These are phyloP conservation scores for Siphonodentalium dalli DNA, from an alignment of 2,888 invertebrate genomes.

Conservation along the genomic window DNA sequence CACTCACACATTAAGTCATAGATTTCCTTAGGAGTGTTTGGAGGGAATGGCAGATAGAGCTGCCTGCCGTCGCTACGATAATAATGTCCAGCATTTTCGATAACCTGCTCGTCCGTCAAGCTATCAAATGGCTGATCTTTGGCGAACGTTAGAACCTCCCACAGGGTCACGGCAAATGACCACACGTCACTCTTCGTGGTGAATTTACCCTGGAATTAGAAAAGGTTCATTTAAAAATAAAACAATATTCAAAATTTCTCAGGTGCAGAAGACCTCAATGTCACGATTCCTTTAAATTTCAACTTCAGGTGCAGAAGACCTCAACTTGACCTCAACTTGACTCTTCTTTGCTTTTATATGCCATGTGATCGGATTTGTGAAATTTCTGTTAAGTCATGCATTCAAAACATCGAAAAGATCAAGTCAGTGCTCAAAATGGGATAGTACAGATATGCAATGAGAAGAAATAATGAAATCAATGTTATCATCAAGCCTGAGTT, in stretches of 20 bases:
- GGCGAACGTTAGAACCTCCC: slow-evolving; percentile 84
- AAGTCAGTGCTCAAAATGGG: too few relatives aligned
- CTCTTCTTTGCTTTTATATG: background rate
- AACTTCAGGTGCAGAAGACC: background rate
- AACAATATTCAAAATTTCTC: background rate
- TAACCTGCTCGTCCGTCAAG: slow-evolving; percentile 78
- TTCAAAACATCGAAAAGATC: too few relatives aligned
- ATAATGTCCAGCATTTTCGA: slow-evolving; percentile 80
- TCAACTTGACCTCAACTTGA: background rate
- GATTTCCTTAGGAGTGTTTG: slow-evolving; percentile 83
- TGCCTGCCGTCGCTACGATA: slow-evolving; percentile 76
- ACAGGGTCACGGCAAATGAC: slow-evolving; percentile 87
- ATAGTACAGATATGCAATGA: too few relatives aligned
- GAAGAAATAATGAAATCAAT: too few relatives aligned
- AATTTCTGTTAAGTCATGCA: background rate
- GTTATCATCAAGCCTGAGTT: too few relatives aligned
- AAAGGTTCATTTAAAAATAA: background rate
- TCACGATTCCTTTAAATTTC: background rate
- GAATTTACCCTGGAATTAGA: slow-evolving; percentile 77
- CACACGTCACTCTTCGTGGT: slow-evolving; percentile 88
- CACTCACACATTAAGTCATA: slow-evolving; percentile 92
- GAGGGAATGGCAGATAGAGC: slow-evolving; percentile 74
- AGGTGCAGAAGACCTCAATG: background rate
- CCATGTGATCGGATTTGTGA: background rate
- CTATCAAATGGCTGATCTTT: slow-evolving; percentile 80